Evolutionary conservation across 2,888 invertebrate genomes (phyloP), one percentile per base, ranked within the genome.

Genomic region (Iselma pallidipennis): DNA sequence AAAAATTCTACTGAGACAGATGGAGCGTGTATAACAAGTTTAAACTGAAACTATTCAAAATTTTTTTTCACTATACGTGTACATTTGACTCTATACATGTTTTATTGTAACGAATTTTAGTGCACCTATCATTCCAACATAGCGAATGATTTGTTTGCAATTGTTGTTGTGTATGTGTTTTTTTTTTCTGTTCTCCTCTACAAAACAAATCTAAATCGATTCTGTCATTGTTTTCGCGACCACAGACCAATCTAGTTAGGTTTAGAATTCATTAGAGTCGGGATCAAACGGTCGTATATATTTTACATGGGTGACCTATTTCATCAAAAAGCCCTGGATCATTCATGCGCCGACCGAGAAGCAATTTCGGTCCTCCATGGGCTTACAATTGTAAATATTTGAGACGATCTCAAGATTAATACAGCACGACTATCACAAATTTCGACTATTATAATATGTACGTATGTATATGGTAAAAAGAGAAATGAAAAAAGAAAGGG

Each of bases 231-330:
- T 54, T 59, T 54, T 49, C 49, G 54, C 33, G 53, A 28, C 37
- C 26, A 25, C 26, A 59, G 49, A 54, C 49, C 59, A 59, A 59
- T 59, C 59, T 53, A 54, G 59, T 59, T 54, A 54, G 55, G 60
- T 61, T 61, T 52, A 53, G 62, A 62, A 62, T 62, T 62, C 62
- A 55, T 62, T 62, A 62, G 55, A 49, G 54, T 33, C 55, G 52
- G 57, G 57, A 62, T 58, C 62, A 62, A 58, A 62, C 62, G 62
- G n/a, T 49, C 54, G 50, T 54, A 62, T 52, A 61, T 62, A 62
- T 62, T 60, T 60, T 55, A 56, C 56, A 56, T 60, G 60, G 56
- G 28, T 51, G 60, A 61, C 54, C 62, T 58, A 54, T 62, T 62
- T 58, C 62, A 62, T 62, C 57, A 62, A 57, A 58, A 49, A 62